Base-by-base conservation (phyloP, 2,888 invertebrate species). In the Oxyteleia sp. region DNA sequence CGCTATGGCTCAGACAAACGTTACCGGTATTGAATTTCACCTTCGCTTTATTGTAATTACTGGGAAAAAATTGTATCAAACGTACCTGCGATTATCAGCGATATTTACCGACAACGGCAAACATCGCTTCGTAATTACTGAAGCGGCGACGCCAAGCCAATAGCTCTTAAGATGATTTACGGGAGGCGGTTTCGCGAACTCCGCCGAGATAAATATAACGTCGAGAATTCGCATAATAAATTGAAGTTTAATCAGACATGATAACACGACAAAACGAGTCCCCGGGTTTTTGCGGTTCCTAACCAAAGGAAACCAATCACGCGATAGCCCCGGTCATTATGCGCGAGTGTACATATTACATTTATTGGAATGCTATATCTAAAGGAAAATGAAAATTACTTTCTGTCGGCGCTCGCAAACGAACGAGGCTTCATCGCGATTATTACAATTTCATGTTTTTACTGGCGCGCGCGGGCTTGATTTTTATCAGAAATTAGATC, bases 381-480 rank as follows among this genome's bases (percentile, higher is more conserved):
- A 81, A 68, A 78, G 64, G 69, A 81, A 80, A 71, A 83, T 75
- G 72, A 57, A 75, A 72, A 84, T 84, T 75, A 78, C 75, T 61
- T 74, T 66, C 63, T 55, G 69, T 59, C 49, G 82, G 55, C 66
- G 78, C 80, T 53, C 82, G 84, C 82, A 75, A 78, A 85, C 83
- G 82, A 69, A 72, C 61, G 63, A 82, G 79, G 85, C 80, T 86
- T 86, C 85, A 66, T 79, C 85, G 86, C 85, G 85, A 88, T 88
- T 86, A 86, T 87, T 86, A 85, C 85, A 85, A 87, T 87, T 87
- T 84, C 80, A 81, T 81, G 81, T 85, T 84, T 82, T 85, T 68
- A 69, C 69, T 49, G 74, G n/a, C n/a, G n/a, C n/a, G n/a, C n/a
- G n/a, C n/a, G n/a, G 61, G 76, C 72, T 69, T 63, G 51, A 78